These are phyloP conservation scores for Porites australiensis DNA, from an alignment of 64 coral and sea anemone species.

Conservation along the genomic window DNA sequence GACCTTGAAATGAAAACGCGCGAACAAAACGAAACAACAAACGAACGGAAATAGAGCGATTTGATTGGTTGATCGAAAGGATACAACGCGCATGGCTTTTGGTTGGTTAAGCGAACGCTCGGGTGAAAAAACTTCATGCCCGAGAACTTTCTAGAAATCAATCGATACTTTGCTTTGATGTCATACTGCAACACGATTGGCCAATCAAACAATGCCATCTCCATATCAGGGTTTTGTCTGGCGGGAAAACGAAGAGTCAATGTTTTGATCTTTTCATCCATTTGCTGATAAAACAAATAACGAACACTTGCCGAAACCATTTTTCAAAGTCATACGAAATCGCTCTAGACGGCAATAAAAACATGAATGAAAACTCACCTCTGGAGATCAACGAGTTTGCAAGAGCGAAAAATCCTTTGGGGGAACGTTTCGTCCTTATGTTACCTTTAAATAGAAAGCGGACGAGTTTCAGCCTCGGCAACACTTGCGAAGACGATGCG, in stretches of 20 bases:
- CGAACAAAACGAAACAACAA: too few relatives aligned
- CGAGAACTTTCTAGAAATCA: neutral
- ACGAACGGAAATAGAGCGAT: too few relatives aligned
- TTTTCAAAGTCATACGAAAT: too few relatives aligned
- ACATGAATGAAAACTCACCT: neutral
- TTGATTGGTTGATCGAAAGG: too few relatives aligned
- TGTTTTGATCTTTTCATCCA: conserved; percentile 26
- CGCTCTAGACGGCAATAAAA: too few relatives aligned
- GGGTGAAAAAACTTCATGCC: too few relatives aligned
- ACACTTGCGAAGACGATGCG: too few relatives aligned
- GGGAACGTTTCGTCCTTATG: neutral
- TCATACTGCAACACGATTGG: neutral
- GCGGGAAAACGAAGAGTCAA: neutral
- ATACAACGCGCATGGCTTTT: neutral
- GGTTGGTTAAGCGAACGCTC: neutral
- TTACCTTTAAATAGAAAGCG: neutral
- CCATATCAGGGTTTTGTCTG: neutral
- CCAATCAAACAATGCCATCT: neutral
- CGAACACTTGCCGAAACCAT: too few relatives aligned
- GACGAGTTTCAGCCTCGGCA: too few relatives aligned
- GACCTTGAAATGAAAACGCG: too few relatives aligned
- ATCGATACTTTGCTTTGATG: neutral
- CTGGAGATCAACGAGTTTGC: conserved; percentile 7
- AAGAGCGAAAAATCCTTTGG: conserved; percentile 47
- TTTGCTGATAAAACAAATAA: neutral